phyloP scores from a whole-genome alignment of 2,113 vertebrate species.

The Crotalus viridis region DNA sequence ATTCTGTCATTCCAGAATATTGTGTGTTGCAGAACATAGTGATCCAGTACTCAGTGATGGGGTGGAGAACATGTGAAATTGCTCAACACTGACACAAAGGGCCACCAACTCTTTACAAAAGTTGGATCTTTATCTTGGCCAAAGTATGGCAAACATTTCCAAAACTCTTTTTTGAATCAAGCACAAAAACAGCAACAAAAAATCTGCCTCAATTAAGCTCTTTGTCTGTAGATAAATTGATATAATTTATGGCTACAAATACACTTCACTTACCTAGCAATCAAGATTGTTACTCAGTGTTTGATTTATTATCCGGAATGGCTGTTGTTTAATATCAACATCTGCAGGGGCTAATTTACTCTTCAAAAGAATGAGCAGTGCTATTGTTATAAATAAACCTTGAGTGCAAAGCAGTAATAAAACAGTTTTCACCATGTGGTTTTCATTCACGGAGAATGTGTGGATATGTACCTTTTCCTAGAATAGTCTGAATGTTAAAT shows the following conservation, averaged over 20 bases:
- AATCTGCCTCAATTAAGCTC: slow-evolving; percentile 18
- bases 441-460: slow-evolving; percentile 33
- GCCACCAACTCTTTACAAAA: neutral
- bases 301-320: slow-evolving; percentile 18
- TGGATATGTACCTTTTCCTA: neutral
- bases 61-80: neutral
- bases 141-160: neutral
- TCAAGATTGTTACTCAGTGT: slow-evolving; percentile 31
- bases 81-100: neutral
- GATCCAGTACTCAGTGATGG: neutral
- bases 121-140: neutral
- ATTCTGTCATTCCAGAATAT: neutral
- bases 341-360: slow-evolving; percentile 25
- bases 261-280: slow-evolving; percentile 29
- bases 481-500: slow-evolving; percentile 5
- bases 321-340: slow-evolving; percentile 30
- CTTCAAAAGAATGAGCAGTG: slow-evolving; percentile 29
- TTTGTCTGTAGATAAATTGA: slow-evolving; percentile 26
- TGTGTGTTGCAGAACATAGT: neutral
- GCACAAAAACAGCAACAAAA: neutral
- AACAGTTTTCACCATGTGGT: neutral
- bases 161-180: neutral
- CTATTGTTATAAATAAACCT: slow-evolving; percentile 28
- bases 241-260: slow-evolving; percentile 8
- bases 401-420: neutral